phyloP scores from a whole-genome alignment of 2,797 vertebrate genomes.

The Nannoperca obscura region DNA sequence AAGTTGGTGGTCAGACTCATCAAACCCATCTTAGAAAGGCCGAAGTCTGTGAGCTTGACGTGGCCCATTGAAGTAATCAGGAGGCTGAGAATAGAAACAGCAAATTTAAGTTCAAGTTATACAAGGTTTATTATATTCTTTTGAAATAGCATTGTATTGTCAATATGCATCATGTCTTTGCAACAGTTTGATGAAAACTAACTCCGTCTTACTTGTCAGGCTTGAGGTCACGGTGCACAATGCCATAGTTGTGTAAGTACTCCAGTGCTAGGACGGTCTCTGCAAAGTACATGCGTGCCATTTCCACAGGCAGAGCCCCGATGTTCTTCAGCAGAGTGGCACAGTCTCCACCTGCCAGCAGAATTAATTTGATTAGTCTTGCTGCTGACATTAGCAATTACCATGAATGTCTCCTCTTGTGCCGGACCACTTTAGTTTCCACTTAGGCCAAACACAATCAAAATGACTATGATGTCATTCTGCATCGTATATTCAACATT shows the following conservation, averaged over 20 bases:
- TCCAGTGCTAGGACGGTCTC: slow-evolving; percentile 92
- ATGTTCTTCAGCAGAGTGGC: slow-evolving; percentile 94
- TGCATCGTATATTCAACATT: neutral
- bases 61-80: slow-evolving; percentile 95
- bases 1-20: slow-evolving; percentile 95
- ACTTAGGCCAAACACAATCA: neutral
- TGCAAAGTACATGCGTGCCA: slow-evolving; percentile 94
- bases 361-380: slow-evolving; percentile 15
- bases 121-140: neutral
- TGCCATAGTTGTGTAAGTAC: slow-evolving; percentile 94
- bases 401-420: slow-evolving; percentile 15
- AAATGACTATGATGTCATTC: neutral
- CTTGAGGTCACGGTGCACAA: slow-evolving; percentile 93
- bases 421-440: slow-evolving; percentile 9
- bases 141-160: neutral
- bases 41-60: slow-evolving; percentile 93
- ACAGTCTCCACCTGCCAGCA: slow-evolving; percentile 90
- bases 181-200: neutral
- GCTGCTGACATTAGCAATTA: slow-evolving; percentile 19
- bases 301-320: slow-evolving; percentile 91
- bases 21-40: slow-evolving; percentile 93
- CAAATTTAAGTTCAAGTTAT: neutral
- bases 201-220: slow-evolving; percentile 90
- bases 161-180: neutral
- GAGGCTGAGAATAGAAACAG: slow-evolving; percentile 80